Base-by-base conservation (phyloP, 2,888 invertebrate genomes). In the Papilio gigon region DNA sequence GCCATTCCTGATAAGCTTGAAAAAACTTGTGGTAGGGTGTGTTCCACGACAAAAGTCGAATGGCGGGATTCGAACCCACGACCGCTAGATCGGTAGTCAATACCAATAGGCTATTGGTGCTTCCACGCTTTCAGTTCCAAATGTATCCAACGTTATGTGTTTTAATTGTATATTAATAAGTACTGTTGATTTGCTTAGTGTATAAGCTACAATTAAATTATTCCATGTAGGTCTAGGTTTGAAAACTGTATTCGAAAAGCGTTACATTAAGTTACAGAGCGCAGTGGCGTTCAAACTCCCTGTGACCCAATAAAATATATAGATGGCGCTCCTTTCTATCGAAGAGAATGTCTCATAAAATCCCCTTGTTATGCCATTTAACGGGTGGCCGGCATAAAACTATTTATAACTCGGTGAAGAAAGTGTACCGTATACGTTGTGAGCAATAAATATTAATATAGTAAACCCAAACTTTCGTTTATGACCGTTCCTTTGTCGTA, bases 391-490 rank as follows among this genome's bases (percentile, higher is more conserved):
- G 76, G 80, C 82, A 82, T 87, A 87, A 88, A 87, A 87, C 87
- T 89, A 90, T 90, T 90, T 89, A 87, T 90, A 89, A 84, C 80
- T 78, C 77, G 73, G 76, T 75, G 81, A 81, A 81, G 83, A 86
- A 85, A 88, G 84, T 87, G 84, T 86, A 85, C 79, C 78, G 79
- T 83, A 82, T 82, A 83, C 80, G 83, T 83, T 82, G 79, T 74
- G 79, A 79, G 85, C 80, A 84, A 87, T 91, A 89, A 90, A 90
- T 90, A 88, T 88, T 89, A 89, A 88, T 90, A 89, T 83, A 74
- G 80, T 72, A 71, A 73, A 72, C 76, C 79, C 76, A 79, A 88
- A 87, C 80, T 89, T 89, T 88, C 82, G 81, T 85, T 87, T 87
- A 85, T 83, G 82, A 83, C 76, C 79, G 77, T 80, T 81, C 78